Evolutionary conservation across 30 jellyfish, hydroid and myxozoan species (phyloP), one percentile per base, ranked within the genome.

Genomic region (Cassiopea andromeda): DNA sequence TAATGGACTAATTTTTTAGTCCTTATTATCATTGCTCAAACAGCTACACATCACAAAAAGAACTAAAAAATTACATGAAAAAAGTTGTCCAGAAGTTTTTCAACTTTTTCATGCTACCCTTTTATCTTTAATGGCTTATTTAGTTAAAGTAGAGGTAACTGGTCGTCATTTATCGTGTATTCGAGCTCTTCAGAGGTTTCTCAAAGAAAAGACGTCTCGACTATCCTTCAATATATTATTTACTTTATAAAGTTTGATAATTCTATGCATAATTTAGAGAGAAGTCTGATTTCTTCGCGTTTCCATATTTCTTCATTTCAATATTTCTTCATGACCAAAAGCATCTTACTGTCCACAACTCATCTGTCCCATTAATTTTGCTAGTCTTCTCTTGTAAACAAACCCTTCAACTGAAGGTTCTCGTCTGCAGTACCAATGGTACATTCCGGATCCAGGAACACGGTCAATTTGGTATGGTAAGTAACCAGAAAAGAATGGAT

Each of bases 361-460:
- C 59, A 77, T 49, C 44, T n/a, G 19, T 14, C 86, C 86, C 74
- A 77, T 48, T 15, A 77, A 1, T 75, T 83, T 83, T 10, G 91
- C 91, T 46, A 48, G 44, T 59, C 91, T 72, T 59, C 91, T 50
- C 77, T 83, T 69, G 91, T 19, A 83, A 17, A 57, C 91, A 10
- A 46, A 83, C 45, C 91, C 91, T 48, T 83, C 91, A 1, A 71
- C 58, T 2, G 84, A 3, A 44, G 91, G 91, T 12, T 68, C 17
- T 44, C 69, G 67, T 69, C 85, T 83, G 80, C 91, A 83, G 79
- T 83, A 83, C 91, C 91, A 83, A 44, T 69, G 91, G 84, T 83
- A 83, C 60, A 60, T 38, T 45, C 84, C 78, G 43, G 84, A 46
- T 10, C 91, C 91, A 49, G 91, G 91, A 45, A 75, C 44, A 5